Base-by-base conservation (phyloP, 1,140 invertebrate genomes). In the Harpegnathos saltator region DNA sequence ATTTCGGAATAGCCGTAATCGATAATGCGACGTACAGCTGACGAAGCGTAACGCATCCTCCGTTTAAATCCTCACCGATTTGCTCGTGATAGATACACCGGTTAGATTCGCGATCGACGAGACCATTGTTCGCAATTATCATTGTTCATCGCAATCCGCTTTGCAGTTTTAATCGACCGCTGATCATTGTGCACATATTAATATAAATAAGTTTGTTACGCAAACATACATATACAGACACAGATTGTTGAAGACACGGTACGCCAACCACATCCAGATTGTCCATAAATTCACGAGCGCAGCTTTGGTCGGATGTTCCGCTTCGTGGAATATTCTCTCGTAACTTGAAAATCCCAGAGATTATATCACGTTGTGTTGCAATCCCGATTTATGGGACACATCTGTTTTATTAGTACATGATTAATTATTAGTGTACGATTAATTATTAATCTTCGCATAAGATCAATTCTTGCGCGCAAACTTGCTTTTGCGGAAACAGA, bases 171-270 rank as follows among this genome's bases (percentile, higher is more conserved):
- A 54, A 65, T 65, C 44, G 38, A 65, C n/a, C 14, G 19, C 29
- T 52, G 73, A 65, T 77, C 65, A 22, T 44, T 44, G 65, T 33
- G 73, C 11, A 15, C n/a, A n/a, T n/a, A n/a, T 52, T 77, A 65
- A 77, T 54, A 4, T 50, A 52, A 33, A n/a, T 77, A 54, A 77
- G 65, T n/a, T n/a, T n/a, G 61, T 77, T 65, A 22, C n/a, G n/a
- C 50, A 52, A 52, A 38, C 56, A 74, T 52, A 44, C 48, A 75
- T 52, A 44, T n/a, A n/a, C n/a, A n/a, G n/a, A n/a, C n/a, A n/a
- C n/a, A n/a, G n/a, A n/a, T n/a, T 24, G 44, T 29, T 29, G n/a
- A 75, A 75, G 38, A 50, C 38, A n/a, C 19, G 63, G 63, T 17
- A 63, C 63, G 17, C 61, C 38, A 22, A 38, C n/a, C n/a, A n/a